These are phyloP conservation scores for Lycodopsis pacificus DNA, from an alignment of 2,797 vertebrate genomes.

Conservation along the genomic window DNA sequence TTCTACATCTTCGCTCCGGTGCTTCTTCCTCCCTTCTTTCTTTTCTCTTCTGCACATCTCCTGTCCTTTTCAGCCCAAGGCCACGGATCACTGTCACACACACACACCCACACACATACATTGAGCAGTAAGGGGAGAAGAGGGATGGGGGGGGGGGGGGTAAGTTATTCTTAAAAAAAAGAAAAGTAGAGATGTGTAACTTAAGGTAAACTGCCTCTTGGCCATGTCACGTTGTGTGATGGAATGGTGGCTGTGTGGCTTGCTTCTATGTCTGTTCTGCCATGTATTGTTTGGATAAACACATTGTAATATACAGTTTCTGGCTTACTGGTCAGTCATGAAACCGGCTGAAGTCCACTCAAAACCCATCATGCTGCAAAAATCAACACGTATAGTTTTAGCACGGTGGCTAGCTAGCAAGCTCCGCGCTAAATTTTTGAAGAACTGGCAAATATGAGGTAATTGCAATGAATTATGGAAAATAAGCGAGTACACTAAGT, in stretches of 20 bases:
- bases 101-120: slow-evolving; percentile 40
- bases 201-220: slow-evolving; percentile 3
- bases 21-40: slow-evolving; percentile 11
- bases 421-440: neutral
- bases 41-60: slow-evolving; percentile 9
- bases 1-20: neutral
- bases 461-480: neutral
- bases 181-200: neutral
- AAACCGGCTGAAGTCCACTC: neutral
- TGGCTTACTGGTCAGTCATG: neutral
- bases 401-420: neutral
- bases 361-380: neutral
- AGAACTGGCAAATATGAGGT: neutral
- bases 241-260: neutral
- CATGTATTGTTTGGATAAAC: neutral
- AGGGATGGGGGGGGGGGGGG: slow-evolving; percentile 5
- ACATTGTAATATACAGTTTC: neutral
- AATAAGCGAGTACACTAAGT: too few relatives aligned
- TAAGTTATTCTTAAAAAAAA: slow-evolving; percentile 10
- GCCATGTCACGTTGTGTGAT: neutral
- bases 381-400: neutral
- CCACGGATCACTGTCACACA: slow-evolving; percentile 61
- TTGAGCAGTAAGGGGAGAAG: slow-evolving; percentile 54
- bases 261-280: neutral
- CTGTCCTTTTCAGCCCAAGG: slow-evolving; percentile 57